Base-by-base conservation (phyloP, 2,888 invertebrate species). In the Resseliella maxima region DNA sequence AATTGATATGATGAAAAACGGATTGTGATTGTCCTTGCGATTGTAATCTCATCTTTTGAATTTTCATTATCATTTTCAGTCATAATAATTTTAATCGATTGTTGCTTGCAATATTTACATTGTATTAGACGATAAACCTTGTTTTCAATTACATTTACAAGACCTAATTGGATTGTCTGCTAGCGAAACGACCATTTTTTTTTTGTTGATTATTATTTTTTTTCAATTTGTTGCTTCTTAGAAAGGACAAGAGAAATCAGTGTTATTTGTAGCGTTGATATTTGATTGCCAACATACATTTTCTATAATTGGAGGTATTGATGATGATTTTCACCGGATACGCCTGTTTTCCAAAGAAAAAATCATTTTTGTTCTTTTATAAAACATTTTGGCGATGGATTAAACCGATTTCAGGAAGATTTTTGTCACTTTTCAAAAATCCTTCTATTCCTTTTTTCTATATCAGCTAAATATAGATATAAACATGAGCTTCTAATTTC, bases 1-100 rank as follows among this genome's bases (percentile, higher is more conserved):
- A 31, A 31, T 6, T 72, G 72, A 72, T 72, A 72, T 72, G 72
- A 72, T 35, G 31, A 18, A 72, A 72, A 72, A 41, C 5, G 72
- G 72, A 72, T 72, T 72, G 31, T 72, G 72, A 72, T 72, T 72
- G 72, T 72, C 72, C 72, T 72, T 72, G 72, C 72, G 72, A 72
- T 72, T 72, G 72, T 72, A 18, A 72, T 72, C 31, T 50, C 46
- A 15, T 41, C 12, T 41, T 41, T 41, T 12, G 5, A 41, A 50
- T 50, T 18, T 50, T 6, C 31, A 15, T 72, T 59, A 18, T 15
- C 3, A 15, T 18, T 50, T 72, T 72, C 72, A 72, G 72, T 72
- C 72, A 72, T 72, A 72, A 0, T n/a, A n/a, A 59, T 5, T 59
- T 3, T 21, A 31, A 72, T 31, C 31, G 72, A 72, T 72, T 72